phyloP scores from a whole-genome alignment of 2,888 invertebrate species.

The Amblyteles armatorius region DNA sequence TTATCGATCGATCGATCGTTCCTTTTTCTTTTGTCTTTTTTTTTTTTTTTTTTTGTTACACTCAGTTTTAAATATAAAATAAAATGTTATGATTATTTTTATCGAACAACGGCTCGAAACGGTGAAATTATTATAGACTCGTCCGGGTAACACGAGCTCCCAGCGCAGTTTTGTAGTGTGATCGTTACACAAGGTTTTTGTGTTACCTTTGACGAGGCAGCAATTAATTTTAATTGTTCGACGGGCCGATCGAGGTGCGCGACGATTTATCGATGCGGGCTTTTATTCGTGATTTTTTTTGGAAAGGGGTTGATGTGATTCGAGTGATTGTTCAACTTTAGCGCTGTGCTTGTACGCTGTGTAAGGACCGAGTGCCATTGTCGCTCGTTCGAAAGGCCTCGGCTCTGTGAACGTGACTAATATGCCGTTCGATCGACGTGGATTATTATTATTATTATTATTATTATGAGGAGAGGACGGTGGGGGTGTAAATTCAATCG shows the following conservation, averaged over 20 bases:
- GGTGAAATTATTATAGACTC: constrained; percentile 25
- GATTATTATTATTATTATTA: background rate
- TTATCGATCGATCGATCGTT: background rate
- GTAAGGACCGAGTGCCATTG: background rate
- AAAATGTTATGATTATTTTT: constrained; percentile 2
- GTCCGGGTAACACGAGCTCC: background rate
- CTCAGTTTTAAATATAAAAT: background rate
- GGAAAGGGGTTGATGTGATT: background rate
- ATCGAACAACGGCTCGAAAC: background rate
- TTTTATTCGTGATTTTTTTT: background rate
- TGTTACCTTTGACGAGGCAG: background rate
- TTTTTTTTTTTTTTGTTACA: background rate
- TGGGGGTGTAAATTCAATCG: constrained; percentile 25
- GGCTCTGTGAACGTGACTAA: background rate
- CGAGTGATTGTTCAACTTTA: background rate
- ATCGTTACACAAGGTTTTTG: background rate
- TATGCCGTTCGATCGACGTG: background rate
- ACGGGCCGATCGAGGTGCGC: background rate
- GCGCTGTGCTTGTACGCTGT: background rate
- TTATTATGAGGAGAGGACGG: background rate
- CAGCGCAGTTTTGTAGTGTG: background rate
- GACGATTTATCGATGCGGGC: background rate
- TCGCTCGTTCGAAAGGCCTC: background rate
- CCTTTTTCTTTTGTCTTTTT: background rate
- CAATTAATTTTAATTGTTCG: constrained; percentile 54